Evolutionary conservation across 1,140 invertebrate species (phyloP).

Genomic region (Steinernema khuongi): DNA sequence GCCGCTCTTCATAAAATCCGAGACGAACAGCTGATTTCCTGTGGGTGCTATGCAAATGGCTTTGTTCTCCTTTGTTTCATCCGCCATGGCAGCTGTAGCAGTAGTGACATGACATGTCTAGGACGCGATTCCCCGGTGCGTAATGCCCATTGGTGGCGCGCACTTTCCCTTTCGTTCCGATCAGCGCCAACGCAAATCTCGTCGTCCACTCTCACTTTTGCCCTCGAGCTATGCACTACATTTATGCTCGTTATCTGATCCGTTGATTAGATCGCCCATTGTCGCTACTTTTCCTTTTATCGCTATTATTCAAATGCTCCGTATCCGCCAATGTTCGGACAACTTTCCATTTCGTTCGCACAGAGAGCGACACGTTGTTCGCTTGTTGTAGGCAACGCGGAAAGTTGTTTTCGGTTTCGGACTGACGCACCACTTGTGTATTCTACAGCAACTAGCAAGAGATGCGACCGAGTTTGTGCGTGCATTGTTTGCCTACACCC

Average conservation of each 20-base stretch:
- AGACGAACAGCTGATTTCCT: background rate
- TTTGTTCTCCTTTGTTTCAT: conserved; percentile 12
- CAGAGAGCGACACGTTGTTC: background rate
- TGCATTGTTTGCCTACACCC: background rate
- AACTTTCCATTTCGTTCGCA: background rate
- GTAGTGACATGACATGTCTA: conserved; percentile 10
- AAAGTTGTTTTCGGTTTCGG: conserved; percentile 6
- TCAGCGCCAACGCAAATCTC: background rate
- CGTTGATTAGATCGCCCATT: conserved; percentile 10
- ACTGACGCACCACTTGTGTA: background rate
- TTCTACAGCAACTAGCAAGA: background rate
- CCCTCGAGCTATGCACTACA: conserved; percentile 11
- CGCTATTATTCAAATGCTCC: conserved; percentile 12
- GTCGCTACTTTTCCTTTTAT: conserved; percentile 1
- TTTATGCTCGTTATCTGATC: conserved; percentile 15
- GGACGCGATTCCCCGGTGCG: background rate
- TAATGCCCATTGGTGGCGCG: conserved; percentile 1
- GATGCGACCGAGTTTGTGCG: background rate
- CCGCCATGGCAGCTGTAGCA: background rate
- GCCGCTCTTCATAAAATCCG: background rate
- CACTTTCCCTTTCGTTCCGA: conserved; percentile 8
- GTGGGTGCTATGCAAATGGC: conserved; percentile 1
- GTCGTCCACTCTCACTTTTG: conserved; percentile 2
- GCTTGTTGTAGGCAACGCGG: background rate
- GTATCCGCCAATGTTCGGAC: background rate